Evolutionary conservation across 2,888 invertebrate genomes (phyloP).

Genomic region (Enchytraeus crypticus): DNA sequence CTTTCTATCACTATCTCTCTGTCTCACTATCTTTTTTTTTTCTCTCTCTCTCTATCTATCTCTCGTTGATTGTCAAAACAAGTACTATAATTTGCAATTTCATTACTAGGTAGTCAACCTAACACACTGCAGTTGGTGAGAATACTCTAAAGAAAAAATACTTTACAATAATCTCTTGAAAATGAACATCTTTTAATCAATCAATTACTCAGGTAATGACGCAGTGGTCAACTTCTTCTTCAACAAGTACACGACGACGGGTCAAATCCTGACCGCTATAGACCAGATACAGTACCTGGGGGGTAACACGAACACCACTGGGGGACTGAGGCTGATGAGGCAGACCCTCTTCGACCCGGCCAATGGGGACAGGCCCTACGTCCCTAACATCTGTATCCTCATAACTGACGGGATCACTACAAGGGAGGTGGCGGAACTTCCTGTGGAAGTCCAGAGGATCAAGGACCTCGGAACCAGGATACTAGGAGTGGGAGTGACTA

Average conservation of each 20-base stretch:
- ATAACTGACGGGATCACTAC: slow-evolving; percentile 5
- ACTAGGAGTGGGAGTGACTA: slow-evolving; percentile 1
- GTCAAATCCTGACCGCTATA: neutral
- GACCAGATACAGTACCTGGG: neutral
- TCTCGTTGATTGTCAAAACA: no score
- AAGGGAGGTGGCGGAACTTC: neutral
- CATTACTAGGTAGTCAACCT: no score
- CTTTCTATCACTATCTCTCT: no score
- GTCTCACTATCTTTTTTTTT: no score
- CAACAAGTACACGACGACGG: neutral
- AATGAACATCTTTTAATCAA: no score
- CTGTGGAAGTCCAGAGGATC: neutral
- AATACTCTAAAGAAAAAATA: no score
- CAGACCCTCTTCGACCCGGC: neutral
- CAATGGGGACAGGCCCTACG: neutral
- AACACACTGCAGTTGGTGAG: no score
- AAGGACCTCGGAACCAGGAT: slow-evolving; percentile 1
- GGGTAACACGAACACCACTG: slow-evolving; percentile 19
- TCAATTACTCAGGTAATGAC: neutral
- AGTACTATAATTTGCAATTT: no score
- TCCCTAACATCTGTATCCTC: neutral
- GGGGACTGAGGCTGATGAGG: slow-evolving; percentile 9
- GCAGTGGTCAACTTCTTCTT: neutral
- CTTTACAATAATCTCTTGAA: no score
- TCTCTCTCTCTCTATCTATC: no score